phyloP scores from a whole-genome alignment of 1,140 invertebrate species.

The Bombus picipes region DNA sequence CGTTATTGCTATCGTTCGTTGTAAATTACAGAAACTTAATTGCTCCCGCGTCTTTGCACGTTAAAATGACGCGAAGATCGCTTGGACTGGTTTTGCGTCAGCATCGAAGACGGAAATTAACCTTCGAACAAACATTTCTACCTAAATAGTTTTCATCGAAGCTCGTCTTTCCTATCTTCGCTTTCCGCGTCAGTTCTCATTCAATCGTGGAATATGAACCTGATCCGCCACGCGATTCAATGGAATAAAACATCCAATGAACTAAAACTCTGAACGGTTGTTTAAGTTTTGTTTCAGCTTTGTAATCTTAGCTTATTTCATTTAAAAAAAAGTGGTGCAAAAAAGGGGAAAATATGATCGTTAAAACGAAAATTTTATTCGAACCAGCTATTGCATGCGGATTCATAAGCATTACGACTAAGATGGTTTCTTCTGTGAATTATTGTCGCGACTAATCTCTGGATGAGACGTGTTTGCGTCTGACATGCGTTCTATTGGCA shows the following conservation, averaged over 20 bases:
- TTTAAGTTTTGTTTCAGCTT: background rate
- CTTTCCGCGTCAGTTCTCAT: slow-evolving; percentile 52
- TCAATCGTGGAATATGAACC: slow-evolving; percentile 23
- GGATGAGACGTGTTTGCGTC: background rate
- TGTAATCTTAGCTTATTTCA: background rate
- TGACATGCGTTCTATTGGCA: background rate
- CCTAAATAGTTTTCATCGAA: slow-evolving; percentile 53
- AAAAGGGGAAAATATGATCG: background rate
- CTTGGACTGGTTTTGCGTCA: background rate
- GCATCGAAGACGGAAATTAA: slow-evolving; percentile 60
- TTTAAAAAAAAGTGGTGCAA: background rate
- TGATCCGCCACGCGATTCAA: background rate
- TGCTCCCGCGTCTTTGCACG: too few species aligned
- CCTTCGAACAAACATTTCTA: slow-evolving; percentile 58
- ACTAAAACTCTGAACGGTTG: background rate
- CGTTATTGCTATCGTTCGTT: background rate
- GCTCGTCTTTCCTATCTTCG: slow-evolving; percentile 51
- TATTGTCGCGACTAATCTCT: background rate
- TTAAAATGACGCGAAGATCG: slow-evolving; percentile 24
- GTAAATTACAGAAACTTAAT: background rate
- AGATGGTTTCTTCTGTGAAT: background rate
- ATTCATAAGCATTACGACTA: background rate
- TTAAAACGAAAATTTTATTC: background rate
- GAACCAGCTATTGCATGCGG: background rate
- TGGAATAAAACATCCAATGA: slow-evolving; percentile 2